These are phyloP conservation scores for Lasioglossum leucozonium DNA, from an alignment of 2,888 invertebrate genomes.

Conservation along the genomic window DNA sequence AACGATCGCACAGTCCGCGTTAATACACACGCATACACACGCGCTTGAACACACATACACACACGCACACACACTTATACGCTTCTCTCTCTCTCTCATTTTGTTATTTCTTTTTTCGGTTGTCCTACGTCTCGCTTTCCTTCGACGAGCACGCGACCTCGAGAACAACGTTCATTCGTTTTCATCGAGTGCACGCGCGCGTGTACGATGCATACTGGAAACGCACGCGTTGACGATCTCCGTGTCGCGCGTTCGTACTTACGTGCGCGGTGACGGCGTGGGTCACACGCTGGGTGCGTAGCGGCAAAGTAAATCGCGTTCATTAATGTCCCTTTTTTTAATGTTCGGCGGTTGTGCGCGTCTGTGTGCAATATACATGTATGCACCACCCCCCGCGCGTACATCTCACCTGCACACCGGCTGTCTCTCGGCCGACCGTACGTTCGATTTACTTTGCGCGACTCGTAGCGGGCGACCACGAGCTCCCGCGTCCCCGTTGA, in stretches of 20 bases:
- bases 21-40: slow-evolving; percentile 55
- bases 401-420: slow-evolving; percentile 10
- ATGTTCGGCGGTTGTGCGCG: too few relatives aligned
- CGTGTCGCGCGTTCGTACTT: not conserved
- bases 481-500: not conserved
- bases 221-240: not conserved
- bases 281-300: slow-evolving; percentile 10
- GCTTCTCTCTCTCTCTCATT: not conserved
- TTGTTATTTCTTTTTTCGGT: not conserved
- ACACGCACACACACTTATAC: slow-evolving; percentile 22
- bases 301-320: slow-evolving; percentile 22
- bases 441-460: slow-evolving; percentile 39
- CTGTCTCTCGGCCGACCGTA: slow-evolving; percentile 9
- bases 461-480: slow-evolving; percentile 23
- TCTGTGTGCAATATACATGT: not conserved
- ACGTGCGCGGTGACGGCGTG: slow-evolving; percentile 6
- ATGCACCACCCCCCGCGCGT: too few relatives aligned
- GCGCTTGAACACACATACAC: slow-evolving; percentile 41
- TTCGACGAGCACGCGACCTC: slow-evolving; percentile 49
- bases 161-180: slow-evolving; percentile 44
- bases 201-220: slow-evolving; percentile 16
- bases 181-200: slow-evolving; percentile 26
- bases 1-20: slow-evolving; percentile 68
- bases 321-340: not conserved
- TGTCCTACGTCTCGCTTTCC: slow-evolving; percentile 37